phyloP scores from a whole-genome alignment of 2,888 invertebrate species.

The Latrodectus hesperus region DNA sequence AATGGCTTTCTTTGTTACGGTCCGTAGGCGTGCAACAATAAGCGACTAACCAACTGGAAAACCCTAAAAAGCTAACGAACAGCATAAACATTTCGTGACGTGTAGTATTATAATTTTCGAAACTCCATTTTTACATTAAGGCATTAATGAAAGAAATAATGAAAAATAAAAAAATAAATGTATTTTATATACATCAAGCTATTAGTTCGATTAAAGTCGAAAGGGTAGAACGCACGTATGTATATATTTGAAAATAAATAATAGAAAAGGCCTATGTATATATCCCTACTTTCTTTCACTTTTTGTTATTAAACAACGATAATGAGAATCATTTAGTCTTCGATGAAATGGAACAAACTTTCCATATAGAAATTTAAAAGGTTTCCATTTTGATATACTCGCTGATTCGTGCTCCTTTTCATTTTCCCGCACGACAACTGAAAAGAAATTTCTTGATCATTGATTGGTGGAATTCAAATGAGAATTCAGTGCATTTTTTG shows the following conservation, averaged over 20 bases:
- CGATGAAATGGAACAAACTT: slow-evolving; percentile 39
- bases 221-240: slow-evolving; percentile 33
- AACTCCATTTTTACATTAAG: slow-evolving; percentile 59
- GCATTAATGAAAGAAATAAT: slow-evolving; percentile 49
- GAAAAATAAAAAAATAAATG: slow-evolving; percentile 17
- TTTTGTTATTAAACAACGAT: slow-evolving; percentile 56
- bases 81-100: slow-evolving; percentile 46
- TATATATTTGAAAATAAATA: slow-evolving; percentile 45
- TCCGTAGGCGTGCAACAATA: slow-evolving; percentile 55
- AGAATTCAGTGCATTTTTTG: background rate
- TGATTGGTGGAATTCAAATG: background rate
- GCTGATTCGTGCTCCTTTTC: slow-evolving; percentile 55
- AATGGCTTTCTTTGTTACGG: slow-evolving; percentile 58
- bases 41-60: slow-evolving; percentile 50
- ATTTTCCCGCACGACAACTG: slow-evolving; percentile 50
- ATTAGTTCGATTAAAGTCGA: slow-evolving; percentile 64
- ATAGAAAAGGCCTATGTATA: slow-evolving; percentile 54
- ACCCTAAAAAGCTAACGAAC: slow-evolving; percentile 52
- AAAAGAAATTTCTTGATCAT: slow-evolving; percentile 18
- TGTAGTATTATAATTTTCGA: slow-evolving; percentile 61
- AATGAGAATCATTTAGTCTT: slow-evolving; percentile 48
- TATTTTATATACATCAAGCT: slow-evolving; percentile 59
- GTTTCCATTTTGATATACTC: slow-evolving; percentile 46
- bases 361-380: slow-evolving; percentile 44
- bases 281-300: background rate